A percentile compares a stretch with the other conserved stretches of the same genome.
These are phyloP conservation scores for Vombatus ursinus DNA, from an alignment of 2,113 vertebrate genomes.

Conservation along the genomic window DNA sequence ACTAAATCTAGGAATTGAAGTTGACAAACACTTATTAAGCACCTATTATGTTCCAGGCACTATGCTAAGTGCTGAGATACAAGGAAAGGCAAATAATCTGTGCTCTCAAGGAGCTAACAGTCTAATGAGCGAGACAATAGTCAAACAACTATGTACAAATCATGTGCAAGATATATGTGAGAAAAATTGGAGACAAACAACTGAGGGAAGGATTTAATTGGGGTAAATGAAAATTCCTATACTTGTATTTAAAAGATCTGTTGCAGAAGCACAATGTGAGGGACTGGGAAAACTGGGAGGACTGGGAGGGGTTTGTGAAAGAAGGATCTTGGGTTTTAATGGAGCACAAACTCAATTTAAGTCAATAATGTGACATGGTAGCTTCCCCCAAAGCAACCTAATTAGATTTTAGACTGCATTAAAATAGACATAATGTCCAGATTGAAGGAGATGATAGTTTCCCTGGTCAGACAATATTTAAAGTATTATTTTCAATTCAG, in stretches of 20 bases:
- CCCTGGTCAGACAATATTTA: neutral
- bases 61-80: neutral
- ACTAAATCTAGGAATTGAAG: neutral
- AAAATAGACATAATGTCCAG: neutral
- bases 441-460: neutral
- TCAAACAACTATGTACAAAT: neutral
- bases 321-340: neutral
- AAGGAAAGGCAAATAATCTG: neutral
- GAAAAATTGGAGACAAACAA: neutral
- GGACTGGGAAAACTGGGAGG: neutral
- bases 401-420: neutral
- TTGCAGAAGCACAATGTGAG: neutral
- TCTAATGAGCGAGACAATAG: neutral
- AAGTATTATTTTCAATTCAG: neutral
- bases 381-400: neutral
- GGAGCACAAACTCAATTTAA: neutral
- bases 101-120: neutral
- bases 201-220: neutral
- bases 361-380: neutral
- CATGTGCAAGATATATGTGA: neutral
- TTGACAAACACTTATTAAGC: neutral
- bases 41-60: neutral
- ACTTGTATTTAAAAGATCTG: neutral
- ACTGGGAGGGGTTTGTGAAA: neutral
- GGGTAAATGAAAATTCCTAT: neutral